Base-by-base conservation (phyloP, 2,888 invertebrate genomes). In the Achlya flavicornis region DNA sequence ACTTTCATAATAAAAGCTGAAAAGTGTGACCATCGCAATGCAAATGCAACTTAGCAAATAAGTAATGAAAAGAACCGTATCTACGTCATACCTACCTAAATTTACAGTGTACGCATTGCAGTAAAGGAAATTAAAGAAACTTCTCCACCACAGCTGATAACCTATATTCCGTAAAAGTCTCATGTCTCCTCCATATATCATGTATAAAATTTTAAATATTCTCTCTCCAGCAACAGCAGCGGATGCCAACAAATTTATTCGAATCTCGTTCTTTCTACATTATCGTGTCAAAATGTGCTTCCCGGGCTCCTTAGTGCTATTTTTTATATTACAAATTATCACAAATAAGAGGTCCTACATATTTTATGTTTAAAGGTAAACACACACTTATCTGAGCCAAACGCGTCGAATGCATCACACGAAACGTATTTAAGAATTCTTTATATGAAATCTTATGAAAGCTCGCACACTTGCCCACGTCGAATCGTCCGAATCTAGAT, bases 211-310 rank as follows among this genome's bases (percentile, higher is more conserved):
- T 70, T 66, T 61, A 61, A 71, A 67, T 3, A 35, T 35, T 35
- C 35, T n/a, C 43, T 46, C n/a, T n/a, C 46, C n/a, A n/a, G 46
- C 46, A 46, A 46, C 46, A 46, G n/a, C n/a, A 46, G 46, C 46
- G n/a, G n/a, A 46, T 43, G 46, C 46, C 6, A 46, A 46, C n/a
- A n/a, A 46, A 69, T 69, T 66, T 70, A 76, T 76, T 68, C 63
- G 59, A 59, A 64, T 72, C 58, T 61, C 61, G 59, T 64, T 62
- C 58, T 71, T 64, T 43, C 53, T 62, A 62, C 63, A 64, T 12
- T 32, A 61, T 71, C 70, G 73, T 71, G 32, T 33, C 7, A 26
- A 19, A 3, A 38, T 19, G 38, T 60, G 10, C 53, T 19, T 53
- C 8, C 19, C 10, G 19, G 19, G 16, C 1, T 53, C 53, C 26